A percentile compares a stretch with the other conserved stretches of the same genome.
Evolutionary conservation across 2,888 invertebrate genomes (phyloP).

Genomic region (Mythimna albipuncta): DNA sequence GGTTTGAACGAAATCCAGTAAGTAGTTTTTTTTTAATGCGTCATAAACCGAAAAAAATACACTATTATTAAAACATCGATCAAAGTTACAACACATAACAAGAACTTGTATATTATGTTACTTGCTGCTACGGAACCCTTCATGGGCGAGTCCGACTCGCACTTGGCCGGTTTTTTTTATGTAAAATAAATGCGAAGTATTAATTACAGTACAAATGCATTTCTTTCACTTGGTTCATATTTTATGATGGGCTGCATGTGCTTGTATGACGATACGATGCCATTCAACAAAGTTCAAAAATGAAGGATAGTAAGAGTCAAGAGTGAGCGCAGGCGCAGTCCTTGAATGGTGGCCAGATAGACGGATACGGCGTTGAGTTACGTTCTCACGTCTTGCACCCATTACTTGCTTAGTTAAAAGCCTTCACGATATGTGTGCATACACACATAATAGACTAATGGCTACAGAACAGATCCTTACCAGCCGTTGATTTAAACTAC

Average conservation of each 20-base stretch:
- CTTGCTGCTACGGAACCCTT: too few relatives aligned
- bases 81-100: too few relatives aligned
- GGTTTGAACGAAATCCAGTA: too few relatives aligned
- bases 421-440: not conserved
- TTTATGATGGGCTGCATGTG: not conserved
- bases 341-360: conserved; percentile 18
- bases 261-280: not conserved
- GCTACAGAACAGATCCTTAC: not conserved
- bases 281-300: not conserved
- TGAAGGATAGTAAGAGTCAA: conserved; percentile 6
- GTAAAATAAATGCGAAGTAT: not conserved
- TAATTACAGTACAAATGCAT: not conserved
- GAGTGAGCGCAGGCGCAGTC: conserved; percentile 29
- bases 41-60: too few relatives aligned
- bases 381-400: conserved; percentile 27
- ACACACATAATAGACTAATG: too few relatives aligned
- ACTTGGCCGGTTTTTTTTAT: too few relatives aligned
- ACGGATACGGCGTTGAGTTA: conserved; percentile 26
- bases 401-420: conserved; percentile 1
- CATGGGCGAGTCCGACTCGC: too few relatives aligned
- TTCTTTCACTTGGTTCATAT: not conserved
- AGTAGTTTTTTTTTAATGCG: too few relatives aligned
- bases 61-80: too few relatives aligned
- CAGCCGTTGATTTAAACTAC: not conserved
- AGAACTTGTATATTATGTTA: too few relatives aligned